Conservation (phyloP, 2,113 vertebrate genomes). For the Notothenia coriiceps region DNA sequence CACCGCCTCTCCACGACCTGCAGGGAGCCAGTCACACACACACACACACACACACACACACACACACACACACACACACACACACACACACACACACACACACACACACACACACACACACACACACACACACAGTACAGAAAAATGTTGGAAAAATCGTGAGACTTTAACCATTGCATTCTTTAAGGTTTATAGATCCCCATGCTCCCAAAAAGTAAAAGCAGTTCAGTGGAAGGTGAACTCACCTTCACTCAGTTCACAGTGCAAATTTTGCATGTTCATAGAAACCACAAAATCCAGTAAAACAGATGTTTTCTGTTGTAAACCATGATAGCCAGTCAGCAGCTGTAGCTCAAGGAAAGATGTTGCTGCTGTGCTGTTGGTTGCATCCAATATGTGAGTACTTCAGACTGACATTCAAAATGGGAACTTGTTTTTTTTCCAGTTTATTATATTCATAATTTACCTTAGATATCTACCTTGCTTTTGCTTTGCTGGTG, state of each 20-base stretch:
- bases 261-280: conserved; percentile 18
- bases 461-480: not conserved
- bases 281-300: not conserved
- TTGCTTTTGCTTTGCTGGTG: too few relatives aligned
- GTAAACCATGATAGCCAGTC: not conserved
- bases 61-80: conserved; percentile 12
- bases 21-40: conserved; percentile 2
- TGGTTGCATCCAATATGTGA: not conserved
- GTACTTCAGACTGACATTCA: not conserved
- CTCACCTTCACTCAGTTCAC: not conserved
- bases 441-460: not conserved
- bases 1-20: conserved; percentile 33
- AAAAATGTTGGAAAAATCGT: not conserved
- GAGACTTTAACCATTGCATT: not conserved
- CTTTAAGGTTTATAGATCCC: conserved; percentile 16
- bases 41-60: conserved; percentile 17
- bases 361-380: not conserved
- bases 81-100: conserved; percentile 28
- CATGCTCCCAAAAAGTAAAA: not conserved
- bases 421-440: not conserved
- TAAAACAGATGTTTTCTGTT: conserved; percentile 11
- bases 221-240: conserved; percentile 6
- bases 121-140: not conserved
- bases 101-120: conserved; percentile 26
- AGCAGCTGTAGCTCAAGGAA: not conserved